phyloP scores from a whole-genome alignment of 2,888 invertebrate genomes.

The Chloromyia formosa region DNA sequence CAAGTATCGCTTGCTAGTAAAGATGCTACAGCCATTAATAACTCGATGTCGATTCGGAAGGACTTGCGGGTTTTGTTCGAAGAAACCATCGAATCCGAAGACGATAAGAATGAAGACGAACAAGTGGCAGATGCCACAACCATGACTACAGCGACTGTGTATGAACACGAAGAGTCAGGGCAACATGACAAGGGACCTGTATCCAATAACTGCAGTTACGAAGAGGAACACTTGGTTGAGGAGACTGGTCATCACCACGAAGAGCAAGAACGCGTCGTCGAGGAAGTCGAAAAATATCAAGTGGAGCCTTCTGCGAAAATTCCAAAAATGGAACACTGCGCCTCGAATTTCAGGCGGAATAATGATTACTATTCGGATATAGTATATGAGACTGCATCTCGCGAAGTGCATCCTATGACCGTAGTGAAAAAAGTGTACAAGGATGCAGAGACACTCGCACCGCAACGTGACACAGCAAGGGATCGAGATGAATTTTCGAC shows the following conservation, averaged over 20 bases:
- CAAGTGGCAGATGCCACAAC: background rate
- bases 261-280: background rate
- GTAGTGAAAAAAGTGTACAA: conserved; percentile 48
- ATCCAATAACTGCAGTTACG: background rate
- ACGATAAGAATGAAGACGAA: conserved; percentile 13
- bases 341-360: background rate
- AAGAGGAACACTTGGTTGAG: conserved; percentile 24
- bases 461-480: conserved; percentile 45
- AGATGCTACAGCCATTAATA: background rate
- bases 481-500: conserved; percentile 68
- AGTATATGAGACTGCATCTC: conserved; percentile 46
- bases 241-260: background rate
- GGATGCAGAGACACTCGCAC: conserved; percentile 45
- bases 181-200: background rate
- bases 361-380: background rate
- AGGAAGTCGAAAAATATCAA: background rate
- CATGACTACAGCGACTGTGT: background rate
- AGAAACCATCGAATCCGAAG: conserved; percentile 19
- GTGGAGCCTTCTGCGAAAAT: background rate
- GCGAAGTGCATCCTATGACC: conserved; percentile 49
- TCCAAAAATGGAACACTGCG: background rate
- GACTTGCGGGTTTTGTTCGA: conserved; percentile 29
- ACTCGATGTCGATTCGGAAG: conserved; percentile 6
- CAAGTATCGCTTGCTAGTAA: conserved; percentile 8
- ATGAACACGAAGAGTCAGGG: background rate